Conservation (phyloP, 2,797 vertebrate species). For the Gymnothorax javanicus region DNA sequence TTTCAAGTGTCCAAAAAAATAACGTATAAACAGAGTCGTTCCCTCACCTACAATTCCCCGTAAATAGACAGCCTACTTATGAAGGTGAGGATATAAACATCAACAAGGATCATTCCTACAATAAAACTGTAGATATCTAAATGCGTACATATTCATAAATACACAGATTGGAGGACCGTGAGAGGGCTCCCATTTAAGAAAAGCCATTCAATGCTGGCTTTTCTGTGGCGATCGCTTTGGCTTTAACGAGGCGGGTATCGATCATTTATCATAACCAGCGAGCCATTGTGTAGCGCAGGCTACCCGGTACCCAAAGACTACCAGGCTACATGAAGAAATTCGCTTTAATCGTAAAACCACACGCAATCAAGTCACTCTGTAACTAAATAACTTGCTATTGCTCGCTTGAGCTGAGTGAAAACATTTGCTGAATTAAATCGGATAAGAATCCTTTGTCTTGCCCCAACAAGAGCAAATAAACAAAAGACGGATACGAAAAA, state of each 20-base stretch:
- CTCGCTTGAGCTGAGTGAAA: not conserved
- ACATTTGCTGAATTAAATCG: slow-evolving; percentile 49
- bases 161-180: not conserved
- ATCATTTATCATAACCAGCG: slow-evolving; percentile 65
- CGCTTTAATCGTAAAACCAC: slow-evolving; percentile 31
- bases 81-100: not conserved
- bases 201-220: slow-evolving; percentile 54
- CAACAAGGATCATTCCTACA: not conserved
- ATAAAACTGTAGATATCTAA: not conserved
- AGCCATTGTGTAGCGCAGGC: slow-evolving; percentile 66
- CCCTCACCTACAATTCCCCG: not conserved
- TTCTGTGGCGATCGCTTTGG: slow-evolving; percentile 55
- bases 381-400: slow-evolving; percentile 21
- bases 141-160: not conserved
- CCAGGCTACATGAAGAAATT: slow-evolving; percentile 35
- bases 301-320: slow-evolving; percentile 39
- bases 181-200: slow-evolving; percentile 58
- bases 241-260: slow-evolving; percentile 71
- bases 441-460: slow-evolving; percentile 74
- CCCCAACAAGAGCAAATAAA: slow-evolving; percentile 71
- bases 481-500: slow-evolving; percentile 64
- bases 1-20: not conserved
- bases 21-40: not conserved
- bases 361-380: slow-evolving; percentile 25
- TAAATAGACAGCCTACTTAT: not conserved